These are phyloP conservation scores for Triplophysa bombifrons DNA, from an alignment of 2,797 vertebrate genomes.

Conservation along the genomic window DNA sequence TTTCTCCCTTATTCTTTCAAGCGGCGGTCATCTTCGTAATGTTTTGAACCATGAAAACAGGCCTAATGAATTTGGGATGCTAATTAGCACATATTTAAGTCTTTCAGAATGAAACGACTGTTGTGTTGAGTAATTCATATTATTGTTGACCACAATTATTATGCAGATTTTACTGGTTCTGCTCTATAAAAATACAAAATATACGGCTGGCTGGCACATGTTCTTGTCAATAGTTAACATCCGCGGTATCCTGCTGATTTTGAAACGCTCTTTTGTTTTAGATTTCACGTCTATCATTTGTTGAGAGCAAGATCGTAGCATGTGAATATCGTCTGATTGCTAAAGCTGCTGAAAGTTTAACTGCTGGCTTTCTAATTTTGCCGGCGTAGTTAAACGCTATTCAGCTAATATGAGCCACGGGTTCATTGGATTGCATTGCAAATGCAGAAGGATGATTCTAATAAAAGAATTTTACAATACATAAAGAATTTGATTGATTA, in stretches of 20 bases:
- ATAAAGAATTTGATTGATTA: conserved; percentile 30
- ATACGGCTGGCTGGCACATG: conserved; percentile 1
- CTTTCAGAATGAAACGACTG: conserved; percentile 39
- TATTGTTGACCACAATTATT: conserved; percentile 38
- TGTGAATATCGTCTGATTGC: conserved; percentile 76
- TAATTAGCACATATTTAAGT: conserved; percentile 58
- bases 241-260: conserved; percentile 7
- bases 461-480: conserved; percentile 20
- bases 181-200: neutral
- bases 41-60: conserved; percentile 35
- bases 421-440: conserved; percentile 26
- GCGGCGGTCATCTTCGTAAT: conserved; percentile 32
- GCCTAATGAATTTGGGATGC: conserved; percentile 46
- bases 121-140: conserved; percentile 23
- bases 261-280: neutral
- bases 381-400: conserved; percentile 27
- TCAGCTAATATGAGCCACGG: conserved; percentile 37
- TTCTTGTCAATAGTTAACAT: conserved; percentile 25
- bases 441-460: conserved; percentile 36
- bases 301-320: conserved; percentile 42
- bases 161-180: conserved; percentile 27
- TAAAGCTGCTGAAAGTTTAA: conserved; percentile 44
- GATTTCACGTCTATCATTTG: conserved; percentile 15
- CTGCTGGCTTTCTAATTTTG: conserved; percentile 47
- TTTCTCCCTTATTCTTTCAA: neutral